phyloP scores from a whole-genome alignment of 2,113 vertebrate genomes.

The Cygnus atratus region DNA sequence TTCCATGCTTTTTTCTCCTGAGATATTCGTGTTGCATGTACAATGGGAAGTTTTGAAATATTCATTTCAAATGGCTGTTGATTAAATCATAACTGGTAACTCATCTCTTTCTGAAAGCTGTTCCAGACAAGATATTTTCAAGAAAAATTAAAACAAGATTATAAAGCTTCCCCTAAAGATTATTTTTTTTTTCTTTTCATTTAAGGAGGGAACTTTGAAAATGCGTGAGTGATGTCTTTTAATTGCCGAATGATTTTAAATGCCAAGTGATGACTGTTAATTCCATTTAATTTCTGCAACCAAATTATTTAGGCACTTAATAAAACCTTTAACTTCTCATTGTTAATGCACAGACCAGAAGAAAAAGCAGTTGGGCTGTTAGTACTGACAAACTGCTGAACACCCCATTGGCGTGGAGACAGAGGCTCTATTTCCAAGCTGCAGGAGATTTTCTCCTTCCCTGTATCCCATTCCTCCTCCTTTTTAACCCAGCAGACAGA shows the following conservation, averaged over 20 bases:
- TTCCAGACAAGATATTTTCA: not conserved
- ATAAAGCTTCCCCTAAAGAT: constrained; percentile 2
- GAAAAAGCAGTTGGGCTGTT: not conserved
- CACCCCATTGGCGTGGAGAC: not conserved
- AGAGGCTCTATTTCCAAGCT: not conserved
- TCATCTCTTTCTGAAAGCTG: constrained; percentile 7
- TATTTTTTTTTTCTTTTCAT: not conserved
- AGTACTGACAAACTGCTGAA: not conserved
- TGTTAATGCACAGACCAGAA: not conserved
- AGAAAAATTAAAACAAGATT: constrained; percentile 9
- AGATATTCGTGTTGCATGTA: not conserved
- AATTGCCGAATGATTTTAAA: constrained; percentile 4
- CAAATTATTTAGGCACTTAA: not conserved
- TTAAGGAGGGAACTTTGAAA: not conserved
- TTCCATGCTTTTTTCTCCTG: not conserved
- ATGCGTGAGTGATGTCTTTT: not conserved
- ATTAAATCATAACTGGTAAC: constrained; percentile 19
- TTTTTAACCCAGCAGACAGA: not conserved
- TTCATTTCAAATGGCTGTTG: not conserved
- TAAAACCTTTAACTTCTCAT: not conserved
- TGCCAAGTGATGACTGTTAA: not conserved
- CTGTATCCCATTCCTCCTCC: not conserved
- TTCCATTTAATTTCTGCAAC: not conserved
- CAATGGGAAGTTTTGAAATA: not conserved
- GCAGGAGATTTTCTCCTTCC: not conserved